A percentile compares a stretch with the other conserved stretches of the same genome.
Evolutionary conservation across 2,113 vertebrate species (phyloP).

Genomic region (Otolemur garnettii): DNA sequence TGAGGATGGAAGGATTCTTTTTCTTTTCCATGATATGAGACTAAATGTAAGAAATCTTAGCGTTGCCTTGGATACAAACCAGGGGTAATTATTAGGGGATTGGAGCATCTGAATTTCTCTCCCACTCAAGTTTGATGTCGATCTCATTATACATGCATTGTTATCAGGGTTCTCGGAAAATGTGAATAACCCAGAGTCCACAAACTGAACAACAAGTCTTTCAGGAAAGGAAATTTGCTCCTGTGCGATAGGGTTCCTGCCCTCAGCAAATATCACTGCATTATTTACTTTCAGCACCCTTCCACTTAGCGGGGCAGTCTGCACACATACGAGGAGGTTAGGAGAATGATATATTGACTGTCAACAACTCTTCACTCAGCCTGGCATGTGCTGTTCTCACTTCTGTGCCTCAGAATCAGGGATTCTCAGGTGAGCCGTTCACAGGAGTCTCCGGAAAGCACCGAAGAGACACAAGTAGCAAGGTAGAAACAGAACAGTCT

Average conservation of each 20-base stretch:
- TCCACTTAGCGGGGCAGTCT: background rate
- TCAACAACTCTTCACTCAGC: background rate
- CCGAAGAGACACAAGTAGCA: fast-evolving
- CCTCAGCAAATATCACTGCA: background rate
- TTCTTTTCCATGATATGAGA: background rate
- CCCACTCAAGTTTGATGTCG: slow-evolving; percentile 1
- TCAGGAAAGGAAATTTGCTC: background rate
- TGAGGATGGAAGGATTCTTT: background rate
- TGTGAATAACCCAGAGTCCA: background rate
- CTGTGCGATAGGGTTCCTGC: background rate
- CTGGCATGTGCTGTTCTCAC: fast-evolving
- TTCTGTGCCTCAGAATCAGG: fast-evolving
- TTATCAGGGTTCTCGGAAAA: slow-evolving; percentile 30
- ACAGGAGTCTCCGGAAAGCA: background rate
- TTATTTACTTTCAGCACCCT: background rate
- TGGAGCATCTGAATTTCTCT: slow-evolving; percentile 45
- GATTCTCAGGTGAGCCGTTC: background rate
- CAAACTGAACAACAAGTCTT: background rate
- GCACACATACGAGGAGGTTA: background rate
- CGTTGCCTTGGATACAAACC: slow-evolving; percentile 64
- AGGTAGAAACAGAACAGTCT: fast-evolving
- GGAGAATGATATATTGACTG: fast-evolving
- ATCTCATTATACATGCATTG: background rate
- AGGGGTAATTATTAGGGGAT: slow-evolving; percentile 35
- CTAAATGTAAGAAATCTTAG: background rate